Evolutionary conservation across 2,888 invertebrate genomes (phyloP).

Genomic region (Anorthoa munda): DNA sequence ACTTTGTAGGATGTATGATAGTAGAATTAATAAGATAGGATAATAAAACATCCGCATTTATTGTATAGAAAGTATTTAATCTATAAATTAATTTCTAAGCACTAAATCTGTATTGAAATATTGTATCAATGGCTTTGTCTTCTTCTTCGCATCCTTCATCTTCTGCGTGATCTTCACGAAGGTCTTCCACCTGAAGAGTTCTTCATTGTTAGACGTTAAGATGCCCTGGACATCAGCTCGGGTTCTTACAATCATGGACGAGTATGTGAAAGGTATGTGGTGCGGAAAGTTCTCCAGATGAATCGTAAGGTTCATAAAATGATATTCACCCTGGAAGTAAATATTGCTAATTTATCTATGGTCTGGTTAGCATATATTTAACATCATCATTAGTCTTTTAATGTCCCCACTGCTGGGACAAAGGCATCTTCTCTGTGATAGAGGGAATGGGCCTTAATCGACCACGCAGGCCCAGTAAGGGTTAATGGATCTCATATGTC

Average conservation of each 20-base stretch:
- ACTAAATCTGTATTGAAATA: neutral
- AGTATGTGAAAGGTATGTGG: conserved; percentile 65
- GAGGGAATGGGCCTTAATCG: no score
- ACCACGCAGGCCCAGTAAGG: no score
- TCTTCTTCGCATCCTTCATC: conserved; percentile 39
- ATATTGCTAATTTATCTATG: neutral
- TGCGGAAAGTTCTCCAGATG: conserved; percentile 65
- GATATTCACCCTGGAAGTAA: conserved; percentile 60
- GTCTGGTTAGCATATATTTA: no score
- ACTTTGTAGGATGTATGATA: no score
- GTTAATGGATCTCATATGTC: no score
- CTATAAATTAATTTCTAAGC: no score
- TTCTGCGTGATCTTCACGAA: conserved; percentile 62
- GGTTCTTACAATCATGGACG: conserved; percentile 59
- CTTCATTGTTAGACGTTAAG: conserved; percentile 56
- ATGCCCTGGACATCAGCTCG: conserved; percentile 60
- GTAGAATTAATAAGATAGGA: no score
- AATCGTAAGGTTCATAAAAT: conserved; percentile 57
- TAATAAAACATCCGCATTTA: no score
- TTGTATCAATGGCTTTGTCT: conserved; percentile 2
- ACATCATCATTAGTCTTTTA: no score
- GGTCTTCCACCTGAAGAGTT: conserved; percentile 59
- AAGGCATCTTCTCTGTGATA: no score
- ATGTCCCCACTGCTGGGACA: no score
- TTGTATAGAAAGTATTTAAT: no score